A percentile compares a stretch with the other conserved stretches of the same genome.
Evolutionary conservation across 2,888 invertebrate genomes (phyloP).

Genomic region (Thecophora atra): DNA sequence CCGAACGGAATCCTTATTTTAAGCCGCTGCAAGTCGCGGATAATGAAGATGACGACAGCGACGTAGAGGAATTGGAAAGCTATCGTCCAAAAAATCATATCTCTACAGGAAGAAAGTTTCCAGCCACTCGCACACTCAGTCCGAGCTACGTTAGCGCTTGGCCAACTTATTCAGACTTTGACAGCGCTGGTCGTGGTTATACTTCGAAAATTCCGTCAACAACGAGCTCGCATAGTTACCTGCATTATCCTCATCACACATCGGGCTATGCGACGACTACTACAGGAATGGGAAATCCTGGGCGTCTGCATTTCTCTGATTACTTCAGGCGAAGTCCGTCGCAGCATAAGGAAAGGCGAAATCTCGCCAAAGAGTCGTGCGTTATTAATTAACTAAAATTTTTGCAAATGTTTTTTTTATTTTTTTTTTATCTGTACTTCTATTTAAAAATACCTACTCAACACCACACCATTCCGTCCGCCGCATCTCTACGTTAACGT

Average conservation of each 20-base stretch:
- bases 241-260: constrained; percentile 37
- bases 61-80: constrained; percentile 45
- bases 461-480: constrained; percentile 2
- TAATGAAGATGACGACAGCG: constrained; percentile 47
- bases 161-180: constrained; percentile 41
- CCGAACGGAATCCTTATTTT: constrained; percentile 65
- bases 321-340: constrained; percentile 59
- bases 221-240: constrained; percentile 30
- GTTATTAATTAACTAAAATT: constrained; percentile 56
- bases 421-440: constrained; percentile 35
- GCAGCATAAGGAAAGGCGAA: constrained; percentile 49
- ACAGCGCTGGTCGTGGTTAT: constrained; percentile 43
- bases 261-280: constrained; percentile 26
- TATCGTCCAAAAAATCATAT: constrained; percentile 56
- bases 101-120: constrained; percentile 49
- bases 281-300: constrained; percentile 33
- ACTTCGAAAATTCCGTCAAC: constrained; percentile 36
- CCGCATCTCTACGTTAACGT: constrained; percentile 17
- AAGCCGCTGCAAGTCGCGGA: constrained; percentile 54
- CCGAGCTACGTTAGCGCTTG: constrained; percentile 39
- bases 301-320: constrained; percentile 55
- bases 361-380: constrained; percentile 62
- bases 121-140: constrained; percentile 53
- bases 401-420: constrained; percentile 26
- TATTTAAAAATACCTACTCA: constrained; percentile 31